A percentile compares a stretch with the other conserved stretches of the same genome.
Conservation (phyloP, 2,797 vertebrate genomes). For the Gila robusta region DNA sequence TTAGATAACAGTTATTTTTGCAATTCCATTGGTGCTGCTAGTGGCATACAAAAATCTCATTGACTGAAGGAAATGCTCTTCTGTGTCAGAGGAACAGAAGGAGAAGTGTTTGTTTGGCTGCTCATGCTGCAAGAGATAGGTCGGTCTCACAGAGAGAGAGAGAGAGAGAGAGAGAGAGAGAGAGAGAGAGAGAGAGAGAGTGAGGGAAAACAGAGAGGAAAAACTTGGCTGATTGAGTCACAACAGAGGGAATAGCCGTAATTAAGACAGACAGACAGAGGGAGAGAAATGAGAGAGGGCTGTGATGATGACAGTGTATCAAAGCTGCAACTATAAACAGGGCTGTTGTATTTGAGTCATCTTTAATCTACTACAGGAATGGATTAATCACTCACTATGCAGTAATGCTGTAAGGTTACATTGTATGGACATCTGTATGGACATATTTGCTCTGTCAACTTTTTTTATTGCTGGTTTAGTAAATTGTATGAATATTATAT, state of each 20-base stretch:
- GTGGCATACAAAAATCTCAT: not conserved
- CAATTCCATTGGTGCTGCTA: not conserved
- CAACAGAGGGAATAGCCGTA: conserved; percentile 60
- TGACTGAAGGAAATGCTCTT: conserved; percentile 36
- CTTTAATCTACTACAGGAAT: conserved; percentile 15
- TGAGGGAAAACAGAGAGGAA: conserved; percentile 53
- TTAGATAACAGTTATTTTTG: not conserved
- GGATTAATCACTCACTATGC: conserved; percentile 15
- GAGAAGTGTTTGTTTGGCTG: conserved; percentile 66
- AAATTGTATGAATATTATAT: not conserved
- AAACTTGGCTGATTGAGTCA: conserved; percentile 55
- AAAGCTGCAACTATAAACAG: conserved; percentile 17
- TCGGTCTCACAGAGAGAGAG: conserved; percentile 24
- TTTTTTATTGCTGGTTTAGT: not conserved
- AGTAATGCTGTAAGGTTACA: not conserved
- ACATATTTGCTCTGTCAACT: not conserved
- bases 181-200: conserved; percentile 20
- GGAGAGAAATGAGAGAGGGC: conserved; percentile 39
- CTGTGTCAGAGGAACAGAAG: conserved; percentile 45
- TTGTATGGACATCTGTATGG: not conserved
- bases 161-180: no score
- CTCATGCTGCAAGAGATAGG: conserved; percentile 57
- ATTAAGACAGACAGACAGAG: conserved; percentile 54
- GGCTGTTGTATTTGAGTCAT: conserved; percentile 25
- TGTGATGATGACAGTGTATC: conserved; percentile 61